These are phyloP conservation scores for Cosmopolites sordidus DNA, from an alignment of 2,888 invertebrate genomes.

Conservation along the genomic window DNA sequence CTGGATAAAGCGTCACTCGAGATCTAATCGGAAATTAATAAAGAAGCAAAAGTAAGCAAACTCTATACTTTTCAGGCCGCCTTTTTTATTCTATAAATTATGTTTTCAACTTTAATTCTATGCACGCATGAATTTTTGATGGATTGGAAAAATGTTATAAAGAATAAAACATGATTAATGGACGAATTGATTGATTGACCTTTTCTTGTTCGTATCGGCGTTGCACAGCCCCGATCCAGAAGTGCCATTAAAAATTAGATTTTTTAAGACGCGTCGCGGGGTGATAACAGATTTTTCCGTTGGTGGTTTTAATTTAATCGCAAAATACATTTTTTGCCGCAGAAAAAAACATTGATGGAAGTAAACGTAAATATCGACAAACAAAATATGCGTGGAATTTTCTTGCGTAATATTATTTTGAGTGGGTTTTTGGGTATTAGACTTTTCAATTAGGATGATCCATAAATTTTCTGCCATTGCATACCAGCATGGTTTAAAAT, in stretches of 20 bases:
- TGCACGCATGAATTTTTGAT: conserved; percentile 24
- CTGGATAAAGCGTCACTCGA: neutral
- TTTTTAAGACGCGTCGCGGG: neutral
- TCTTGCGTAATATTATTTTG: no score
- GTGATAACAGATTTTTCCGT: neutral
- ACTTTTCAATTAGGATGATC: no score
- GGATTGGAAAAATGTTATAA: conserved; percentile 19
- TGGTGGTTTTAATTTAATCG: no score
- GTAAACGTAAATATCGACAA: no score
- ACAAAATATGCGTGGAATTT: no score
- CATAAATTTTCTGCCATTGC: no score
- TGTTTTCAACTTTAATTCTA: conserved; percentile 10
- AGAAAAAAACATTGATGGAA: no score
- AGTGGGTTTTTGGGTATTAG: no score
- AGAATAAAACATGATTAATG: conserved; percentile 26
- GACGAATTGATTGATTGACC: conserved; percentile 27
- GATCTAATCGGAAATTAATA: neutral
- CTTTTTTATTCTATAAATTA: conserved; percentile 10
- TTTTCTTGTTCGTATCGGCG: conserved; percentile 24
- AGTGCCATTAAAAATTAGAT: neutral
- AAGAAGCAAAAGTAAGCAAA: neutral
- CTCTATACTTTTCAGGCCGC: neutral
- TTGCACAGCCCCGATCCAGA: conserved; percentile 11
- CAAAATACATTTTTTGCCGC: no score
- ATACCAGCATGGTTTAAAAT: no score